phyloP scores from a whole-genome alignment of 2,888 invertebrate genomes.

The Lucinisca nassula region DNA sequence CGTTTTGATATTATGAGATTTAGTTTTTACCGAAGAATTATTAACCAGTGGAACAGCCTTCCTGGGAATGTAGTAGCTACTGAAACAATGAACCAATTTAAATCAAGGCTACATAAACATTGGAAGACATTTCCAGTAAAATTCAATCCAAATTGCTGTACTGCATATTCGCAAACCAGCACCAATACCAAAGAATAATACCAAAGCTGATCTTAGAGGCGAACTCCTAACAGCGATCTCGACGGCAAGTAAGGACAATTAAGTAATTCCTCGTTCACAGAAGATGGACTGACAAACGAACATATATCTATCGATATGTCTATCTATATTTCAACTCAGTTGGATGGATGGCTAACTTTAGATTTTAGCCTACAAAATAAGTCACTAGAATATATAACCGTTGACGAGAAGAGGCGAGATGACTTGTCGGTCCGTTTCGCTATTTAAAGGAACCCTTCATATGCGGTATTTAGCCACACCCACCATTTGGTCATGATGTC shows the following conservation, averaged over 20 bases:
- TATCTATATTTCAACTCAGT: too few species aligned
- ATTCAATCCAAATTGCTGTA: neutral
- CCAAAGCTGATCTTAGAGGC: neutral
- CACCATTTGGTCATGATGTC: conserved; percentile 56
- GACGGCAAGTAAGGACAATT: too few species aligned
- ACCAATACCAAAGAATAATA: neutral
- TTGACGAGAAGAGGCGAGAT: too few species aligned
- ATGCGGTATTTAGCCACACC: too few species aligned
- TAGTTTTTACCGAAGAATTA: neutral
- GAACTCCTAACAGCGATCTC: neutral
- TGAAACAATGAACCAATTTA: neutral
- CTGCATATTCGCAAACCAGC: neutral
- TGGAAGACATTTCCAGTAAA: neutral
- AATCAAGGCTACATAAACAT: neutral
- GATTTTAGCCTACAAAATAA: too few species aligned
- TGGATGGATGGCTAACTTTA: too few species aligned
- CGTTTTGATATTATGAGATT: neutral
- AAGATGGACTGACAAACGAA: too few species aligned
- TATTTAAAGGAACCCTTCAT: too few species aligned
- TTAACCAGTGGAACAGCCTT: neutral
- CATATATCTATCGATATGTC: too few species aligned
- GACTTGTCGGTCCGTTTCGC: too few species aligned
- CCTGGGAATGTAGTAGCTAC: neutral
- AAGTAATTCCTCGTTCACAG: too few species aligned
- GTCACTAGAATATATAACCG: too few species aligned